Evolutionary conservation across 2,113 vertebrate genomes (phyloP), one percentile per base, ranked within the genome.

Genomic region (Sterna hirundo): DNA sequence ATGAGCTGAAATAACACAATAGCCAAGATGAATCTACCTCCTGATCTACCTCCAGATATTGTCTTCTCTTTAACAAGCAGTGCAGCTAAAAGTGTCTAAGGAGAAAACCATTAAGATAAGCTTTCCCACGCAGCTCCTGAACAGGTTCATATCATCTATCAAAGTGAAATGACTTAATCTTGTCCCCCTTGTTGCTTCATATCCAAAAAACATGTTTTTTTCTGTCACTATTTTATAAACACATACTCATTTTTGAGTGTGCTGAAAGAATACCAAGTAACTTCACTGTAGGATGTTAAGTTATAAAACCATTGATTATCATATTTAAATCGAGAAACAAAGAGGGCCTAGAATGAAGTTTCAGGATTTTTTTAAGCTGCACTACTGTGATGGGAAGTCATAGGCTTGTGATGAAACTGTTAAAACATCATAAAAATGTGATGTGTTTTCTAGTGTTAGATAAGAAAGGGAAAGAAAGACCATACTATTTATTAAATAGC

Each of bases 201-300:
- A 23, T 42, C 51, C 14, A 62, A 77, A 55, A 0, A 0, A 1
- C 15, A 9, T 79, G 12, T 0, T 49, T 86, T 75, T 62, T 11
- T 13, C 46, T 89, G 17, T 25, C 32, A 42, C 15, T 47, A 0
- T 68, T 85, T 93, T 65, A 29, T 86, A 88, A 88, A 90, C 9
- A 13, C 8, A 10, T 79, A 19, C 10, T 80, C 0, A 61, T n/a
- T 91, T 92, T 72, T 64, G 8, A 54, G 27, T 46, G 9, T 83
- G 21, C 30, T 91, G 75, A 69, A 91, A 62, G 29, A 42, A 58
- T 57, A 12, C 2, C 12, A 38, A 57, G 3, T 81, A 64, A 51
- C 61, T 75, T 66, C 71, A n/a, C 7, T 60, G 22, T 71, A 34
- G 30, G 38, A 64, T 77, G 17, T 78, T 60, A 69, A 60, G 5